phyloP scores from a whole-genome alignment of 2,888 invertebrate species.

The Noctuana brunneofusca region DNA sequence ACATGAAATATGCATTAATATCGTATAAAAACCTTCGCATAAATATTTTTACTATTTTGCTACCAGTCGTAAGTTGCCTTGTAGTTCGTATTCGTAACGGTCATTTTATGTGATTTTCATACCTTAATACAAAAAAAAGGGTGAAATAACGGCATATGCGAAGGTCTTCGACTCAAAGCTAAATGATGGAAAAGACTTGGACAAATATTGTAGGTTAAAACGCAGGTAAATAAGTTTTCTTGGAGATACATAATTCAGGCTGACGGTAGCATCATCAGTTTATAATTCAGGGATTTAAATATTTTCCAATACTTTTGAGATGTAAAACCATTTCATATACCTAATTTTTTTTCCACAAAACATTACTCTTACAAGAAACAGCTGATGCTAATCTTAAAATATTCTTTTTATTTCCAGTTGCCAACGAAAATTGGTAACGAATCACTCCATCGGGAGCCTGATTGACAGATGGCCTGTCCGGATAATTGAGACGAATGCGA shows the following conservation, averaged over 20 bases:
- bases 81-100: conserved; percentile 28
- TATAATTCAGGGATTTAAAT: background rate
- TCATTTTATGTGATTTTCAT: conserved; percentile 24
- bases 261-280: no score
- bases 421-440: conserved; percentile 59
- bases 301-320: background rate
- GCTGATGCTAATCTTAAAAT: conserved; percentile 10
- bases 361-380: conserved; percentile 1
- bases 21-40: conserved; percentile 48
- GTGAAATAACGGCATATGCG: background rate
- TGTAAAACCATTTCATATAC: background rate
- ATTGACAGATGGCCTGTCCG: conserved; percentile 80
- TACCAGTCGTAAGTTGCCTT: conserved; percentile 26
- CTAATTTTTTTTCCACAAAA: background rate
- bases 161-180: background rate
- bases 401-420: conserved; percentile 39
- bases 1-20: conserved; percentile 69
- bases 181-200: background rate
- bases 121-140: background rate
- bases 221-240: no score
- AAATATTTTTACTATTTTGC: conserved; percentile 52
- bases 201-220: background rate
- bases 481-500: conserved; percentile 79
- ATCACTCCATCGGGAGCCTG: conserved; percentile 74
- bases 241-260: no score